phyloP scores from a whole-genome alignment of 2,113 vertebrate genomes.

The Gorsachius goisagi region DNA sequence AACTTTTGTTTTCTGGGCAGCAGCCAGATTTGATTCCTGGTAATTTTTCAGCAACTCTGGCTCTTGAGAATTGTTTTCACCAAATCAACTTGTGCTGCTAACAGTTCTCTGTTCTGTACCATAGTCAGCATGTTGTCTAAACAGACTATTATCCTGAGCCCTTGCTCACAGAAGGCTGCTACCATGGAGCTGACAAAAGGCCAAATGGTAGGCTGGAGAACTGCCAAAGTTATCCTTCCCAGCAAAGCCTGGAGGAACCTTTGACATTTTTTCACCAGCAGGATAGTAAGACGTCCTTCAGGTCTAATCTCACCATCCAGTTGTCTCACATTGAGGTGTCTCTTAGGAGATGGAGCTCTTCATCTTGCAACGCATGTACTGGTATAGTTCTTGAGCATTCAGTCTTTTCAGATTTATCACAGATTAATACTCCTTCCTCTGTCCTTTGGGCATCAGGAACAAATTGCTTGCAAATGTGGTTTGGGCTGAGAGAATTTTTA shows the following conservation, averaged over 20 bases:
- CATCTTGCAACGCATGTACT: neutral
- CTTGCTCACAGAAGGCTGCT: conserved; percentile 29
- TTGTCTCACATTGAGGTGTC: neutral
- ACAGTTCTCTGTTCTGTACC: conserved; percentile 34
- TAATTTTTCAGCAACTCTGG: conserved; percentile 35
- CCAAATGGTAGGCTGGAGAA: conserved; percentile 64
- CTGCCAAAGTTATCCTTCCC: conserved; percentile 65
- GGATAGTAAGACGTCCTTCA: conserved; percentile 1
- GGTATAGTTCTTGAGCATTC: neutral
- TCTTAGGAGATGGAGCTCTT: conserved; percentile 29
- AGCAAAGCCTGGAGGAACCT: conserved; percentile 39
- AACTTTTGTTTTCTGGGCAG: neutral
- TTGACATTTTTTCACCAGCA: conserved; percentile 50
- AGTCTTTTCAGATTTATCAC: neutral
- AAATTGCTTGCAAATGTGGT: neutral
- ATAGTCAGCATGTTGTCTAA: conserved; percentile 66
- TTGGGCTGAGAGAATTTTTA: neutral
- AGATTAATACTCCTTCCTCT: neutral
- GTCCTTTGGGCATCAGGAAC: neutral
- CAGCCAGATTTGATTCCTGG: conserved; percentile 15
- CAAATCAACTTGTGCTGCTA: conserved; percentile 42
- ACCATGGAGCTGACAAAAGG: conserved; percentile 61
- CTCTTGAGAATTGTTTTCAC: conserved; percentile 43
- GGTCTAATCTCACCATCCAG: neutral
- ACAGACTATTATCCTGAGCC: conserved; percentile 38